phyloP scores from a whole-genome alignment of 2,797 vertebrate genomes.

The Enoplosus armatus region DNA sequence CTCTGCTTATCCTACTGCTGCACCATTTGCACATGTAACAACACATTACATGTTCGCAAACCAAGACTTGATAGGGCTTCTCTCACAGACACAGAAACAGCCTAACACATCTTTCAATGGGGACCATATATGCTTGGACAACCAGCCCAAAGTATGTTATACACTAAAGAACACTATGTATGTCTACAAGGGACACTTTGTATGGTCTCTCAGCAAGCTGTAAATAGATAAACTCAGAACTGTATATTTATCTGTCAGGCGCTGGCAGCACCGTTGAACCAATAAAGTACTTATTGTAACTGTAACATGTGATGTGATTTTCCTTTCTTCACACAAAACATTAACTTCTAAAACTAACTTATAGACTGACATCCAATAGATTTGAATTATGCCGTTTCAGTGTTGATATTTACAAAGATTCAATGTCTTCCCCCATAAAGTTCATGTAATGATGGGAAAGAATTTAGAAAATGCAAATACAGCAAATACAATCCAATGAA shows the following conservation, averaged over 20 bases:
- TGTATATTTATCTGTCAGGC: slow-evolving; percentile 79
- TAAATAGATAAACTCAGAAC: slow-evolving; percentile 76
- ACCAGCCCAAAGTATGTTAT: slow-evolving; percentile 69
- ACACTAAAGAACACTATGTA: slow-evolving; percentile 66
- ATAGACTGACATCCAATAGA: not conserved
- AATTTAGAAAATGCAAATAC: not conserved
- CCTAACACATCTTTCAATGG: slow-evolving; percentile 62
- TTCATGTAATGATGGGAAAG: not conserved
- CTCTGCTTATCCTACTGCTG: slow-evolving; percentile 54
- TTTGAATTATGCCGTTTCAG: not conserved
- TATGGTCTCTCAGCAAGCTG: slow-evolving; percentile 68
- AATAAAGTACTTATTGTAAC: slow-evolving; percentile 83
- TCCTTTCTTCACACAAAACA: slow-evolving; percentile 9
- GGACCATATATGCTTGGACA: slow-evolving; percentile 68
- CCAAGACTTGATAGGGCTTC: slow-evolving; percentile 70
- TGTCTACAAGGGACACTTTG: slow-evolving; percentile 51
- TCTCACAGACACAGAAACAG: slow-evolving; percentile 54
- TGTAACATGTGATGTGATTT: slow-evolving; percentile 27
- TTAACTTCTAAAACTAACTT: not conserved
- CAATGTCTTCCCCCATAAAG: no score
- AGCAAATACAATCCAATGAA: no score
- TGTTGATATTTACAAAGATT: not conserved
- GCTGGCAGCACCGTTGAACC: slow-evolving; percentile 70
- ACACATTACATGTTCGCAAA: slow-evolving; percentile 61
- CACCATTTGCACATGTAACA: slow-evolving; percentile 68